Evolutionary conservation across 2,797 vertebrate genomes (phyloP).

Genomic region (Anguilla marmorata): DNA sequence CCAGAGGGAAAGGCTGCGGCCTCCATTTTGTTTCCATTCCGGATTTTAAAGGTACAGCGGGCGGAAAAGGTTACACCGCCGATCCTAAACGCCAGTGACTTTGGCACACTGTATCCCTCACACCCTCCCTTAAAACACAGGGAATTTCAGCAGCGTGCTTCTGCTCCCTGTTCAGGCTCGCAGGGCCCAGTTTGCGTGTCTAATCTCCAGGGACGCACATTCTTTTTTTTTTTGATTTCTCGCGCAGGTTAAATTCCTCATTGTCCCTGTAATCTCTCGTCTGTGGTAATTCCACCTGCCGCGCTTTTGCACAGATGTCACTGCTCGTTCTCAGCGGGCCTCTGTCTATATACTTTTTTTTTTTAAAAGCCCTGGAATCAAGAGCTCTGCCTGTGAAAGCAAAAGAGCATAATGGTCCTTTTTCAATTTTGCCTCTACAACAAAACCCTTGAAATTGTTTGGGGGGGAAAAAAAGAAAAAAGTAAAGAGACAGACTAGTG

Average conservation of each 20-base stretch:
- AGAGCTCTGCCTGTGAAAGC: not conserved
- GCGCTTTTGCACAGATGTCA: not conserved
- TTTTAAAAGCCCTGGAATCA: not conserved
- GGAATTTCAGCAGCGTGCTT: not conserved
- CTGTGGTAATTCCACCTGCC: not conserved
- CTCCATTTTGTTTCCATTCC: not conserved
- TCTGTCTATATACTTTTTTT: not conserved
- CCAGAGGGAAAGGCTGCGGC: too few species aligned
- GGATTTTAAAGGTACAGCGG: not conserved
- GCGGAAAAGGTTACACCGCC: not conserved
- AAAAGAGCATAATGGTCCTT: not conserved
- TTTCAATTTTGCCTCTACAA: conserved; percentile 25
- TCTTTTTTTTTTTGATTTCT: not conserved
- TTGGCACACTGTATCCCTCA: not conserved
- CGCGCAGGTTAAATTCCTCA: not conserved
- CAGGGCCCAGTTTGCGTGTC: not conserved
- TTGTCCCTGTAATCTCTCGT: not conserved
- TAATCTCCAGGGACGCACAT: not conserved
- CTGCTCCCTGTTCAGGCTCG: not conserved
- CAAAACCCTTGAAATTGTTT: conserved; percentile 22
- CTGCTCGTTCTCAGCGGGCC: not conserved
- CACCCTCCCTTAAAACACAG: not conserved
- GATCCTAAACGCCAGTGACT: not conserved
- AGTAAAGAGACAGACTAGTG: not conserved
- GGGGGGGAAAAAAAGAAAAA: not conserved